phyloP scores from a whole-genome alignment of 2,888 invertebrate genomes.

The Ectemnius cavifrons region DNA sequence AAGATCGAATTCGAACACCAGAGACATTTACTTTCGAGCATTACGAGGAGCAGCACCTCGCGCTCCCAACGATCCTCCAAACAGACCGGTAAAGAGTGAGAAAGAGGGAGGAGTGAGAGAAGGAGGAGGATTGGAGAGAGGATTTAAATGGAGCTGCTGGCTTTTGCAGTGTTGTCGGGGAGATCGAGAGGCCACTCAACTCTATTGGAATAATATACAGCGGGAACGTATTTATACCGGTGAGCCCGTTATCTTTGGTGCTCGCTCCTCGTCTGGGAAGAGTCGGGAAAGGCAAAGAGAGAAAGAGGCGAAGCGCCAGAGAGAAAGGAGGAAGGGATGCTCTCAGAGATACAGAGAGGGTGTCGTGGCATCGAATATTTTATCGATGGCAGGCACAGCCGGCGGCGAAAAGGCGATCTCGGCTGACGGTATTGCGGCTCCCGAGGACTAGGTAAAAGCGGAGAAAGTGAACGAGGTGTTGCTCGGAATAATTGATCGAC shows the following conservation, averaged over 20 bases:
- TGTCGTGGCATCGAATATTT: conserved; percentile 10
- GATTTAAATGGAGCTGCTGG: conserved; percentile 27
- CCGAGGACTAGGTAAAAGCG: neutral
- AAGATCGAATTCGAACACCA: too few species aligned
- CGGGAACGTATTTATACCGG: conserved; percentile 61
- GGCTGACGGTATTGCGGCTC: neutral
- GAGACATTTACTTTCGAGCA: neutral
- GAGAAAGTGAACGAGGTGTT: neutral
- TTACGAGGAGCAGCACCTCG: neutral
- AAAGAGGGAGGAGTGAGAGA: too few species aligned
- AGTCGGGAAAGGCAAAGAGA: conserved; percentile 19
- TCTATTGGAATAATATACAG: conserved; percentile 62
- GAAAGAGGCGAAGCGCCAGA: conserved; percentile 10
- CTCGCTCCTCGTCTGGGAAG: conserved; percentile 11
- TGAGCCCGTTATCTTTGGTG: conserved; percentile 43
- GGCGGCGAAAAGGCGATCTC: neutral
- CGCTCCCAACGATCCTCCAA: too few species aligned
- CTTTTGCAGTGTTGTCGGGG: conserved; percentile 14
- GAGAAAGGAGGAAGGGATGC: conserved; percentile 29
- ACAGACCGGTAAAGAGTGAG: too few species aligned
- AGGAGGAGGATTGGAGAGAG: too few species aligned
- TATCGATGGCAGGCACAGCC: conserved; percentile 1
- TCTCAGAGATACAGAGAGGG: conserved; percentile 50
- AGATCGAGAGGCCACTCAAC: conserved; percentile 60
- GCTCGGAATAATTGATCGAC: neutral